These are phyloP conservation scores for Malurus splendens DNA, from an alignment of 2,797 vertebrate species.

Conservation along the genomic window DNA sequence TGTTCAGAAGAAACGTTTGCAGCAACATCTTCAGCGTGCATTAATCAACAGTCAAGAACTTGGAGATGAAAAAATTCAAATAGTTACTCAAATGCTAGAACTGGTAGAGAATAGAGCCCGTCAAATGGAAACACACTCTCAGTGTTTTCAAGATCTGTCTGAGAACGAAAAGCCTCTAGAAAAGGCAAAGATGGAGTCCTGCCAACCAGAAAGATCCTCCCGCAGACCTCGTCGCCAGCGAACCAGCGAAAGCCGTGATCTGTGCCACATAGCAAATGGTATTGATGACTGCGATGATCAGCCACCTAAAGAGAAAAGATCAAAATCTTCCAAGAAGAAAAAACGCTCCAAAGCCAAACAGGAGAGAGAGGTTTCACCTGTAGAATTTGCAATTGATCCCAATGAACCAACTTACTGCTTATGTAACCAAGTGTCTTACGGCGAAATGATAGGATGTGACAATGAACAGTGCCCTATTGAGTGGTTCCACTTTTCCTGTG, in stretches of 20 bases:
- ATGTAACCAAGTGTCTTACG: conserved; percentile 95
- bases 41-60: conserved; percentile 94
- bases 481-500: conserved; percentile 98
- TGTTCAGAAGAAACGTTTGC: conserved; percentile 87
- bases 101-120: conserved; percentile 92
- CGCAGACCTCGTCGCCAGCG: conserved; percentile 87
- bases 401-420: conserved; percentile 98
- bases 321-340: conserved; percentile 95
- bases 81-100: conserved; percentile 95
- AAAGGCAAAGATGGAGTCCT: conserved; percentile 69
- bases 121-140: conserved; percentile 91
- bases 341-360: conserved; percentile 94
- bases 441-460: conserved; percentile 98
- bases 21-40: conserved; percentile 90
- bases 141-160: conserved; percentile 83
- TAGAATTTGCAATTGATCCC: conserved; percentile 93
- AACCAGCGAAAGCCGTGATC: conserved; percentile 91
- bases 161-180: conserved; percentile 81
- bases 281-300: conserved; percentile 87
- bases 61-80: conserved; percentile 95
- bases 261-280: conserved; percentile 88
- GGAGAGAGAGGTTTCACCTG: conserved; percentile 89
- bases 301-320: conserved; percentile 88
- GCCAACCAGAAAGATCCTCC: conserved; percentile 81
- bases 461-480: conserved; percentile 96